These are phyloP conservation scores for Xenus cinereus DNA, from an alignment of 2,113 vertebrate species.

Conservation along the genomic window DNA sequence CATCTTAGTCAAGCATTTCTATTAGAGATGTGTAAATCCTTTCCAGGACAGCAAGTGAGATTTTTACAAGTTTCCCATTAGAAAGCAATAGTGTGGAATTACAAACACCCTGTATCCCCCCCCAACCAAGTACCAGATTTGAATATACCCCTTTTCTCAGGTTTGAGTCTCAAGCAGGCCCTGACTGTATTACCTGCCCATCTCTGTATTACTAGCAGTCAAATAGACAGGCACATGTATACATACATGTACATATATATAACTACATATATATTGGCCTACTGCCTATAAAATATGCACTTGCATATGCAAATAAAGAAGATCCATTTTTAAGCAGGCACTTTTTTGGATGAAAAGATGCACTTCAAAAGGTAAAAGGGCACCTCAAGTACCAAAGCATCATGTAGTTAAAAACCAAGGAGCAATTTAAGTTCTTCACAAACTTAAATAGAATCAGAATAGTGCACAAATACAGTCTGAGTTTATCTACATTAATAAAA, in stretches of 20 bases:
- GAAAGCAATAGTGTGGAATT: background rate
- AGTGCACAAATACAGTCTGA: background rate
- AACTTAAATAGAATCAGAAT: background rate
- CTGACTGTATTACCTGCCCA: background rate
- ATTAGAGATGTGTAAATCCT: constrained; percentile 32
- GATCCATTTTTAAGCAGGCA: background rate
- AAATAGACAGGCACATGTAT: background rate
- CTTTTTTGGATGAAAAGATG: background rate
- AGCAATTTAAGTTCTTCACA: background rate
- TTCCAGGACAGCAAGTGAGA: background rate
- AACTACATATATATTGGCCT: background rate
- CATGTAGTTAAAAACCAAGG: background rate
- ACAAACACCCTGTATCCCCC: background rate
- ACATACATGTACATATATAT: background rate
- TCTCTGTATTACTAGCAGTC: background rate
- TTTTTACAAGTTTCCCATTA: constrained; percentile 10
- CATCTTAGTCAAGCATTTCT: constrained; percentile 35
- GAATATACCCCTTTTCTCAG: background rate
- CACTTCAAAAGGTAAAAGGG: background rate
- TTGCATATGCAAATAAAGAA: background rate
- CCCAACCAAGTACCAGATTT: background rate
- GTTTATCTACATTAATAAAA: background rate
- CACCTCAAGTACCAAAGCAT: background rate
- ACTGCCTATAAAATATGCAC: background rate
- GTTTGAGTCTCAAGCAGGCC: background rate